Base-by-base conservation (phyloP, 2,113 vertebrate genomes). In the Pithys albifrons region DNA sequence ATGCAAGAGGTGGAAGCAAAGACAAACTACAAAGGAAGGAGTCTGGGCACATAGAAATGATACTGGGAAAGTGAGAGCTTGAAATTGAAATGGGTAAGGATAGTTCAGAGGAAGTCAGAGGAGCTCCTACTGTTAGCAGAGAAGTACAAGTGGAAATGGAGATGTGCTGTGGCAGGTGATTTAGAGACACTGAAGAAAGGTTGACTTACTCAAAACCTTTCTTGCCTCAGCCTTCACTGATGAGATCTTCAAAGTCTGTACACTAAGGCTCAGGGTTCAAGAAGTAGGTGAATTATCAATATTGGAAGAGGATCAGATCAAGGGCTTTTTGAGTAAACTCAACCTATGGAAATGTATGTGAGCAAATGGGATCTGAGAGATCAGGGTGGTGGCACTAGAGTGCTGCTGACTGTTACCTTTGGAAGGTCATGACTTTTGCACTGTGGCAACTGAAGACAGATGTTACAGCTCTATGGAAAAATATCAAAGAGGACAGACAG, bases 371-470 rank as follows among this genome's bases (percentile, higher is more conserved):
- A 27, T 59, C 14, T 37, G 69, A 45, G 57, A 80, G 59, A 46
- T 35, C 48, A 69, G 66, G 65, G 35, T 31, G 80, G 18, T 69
- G 66, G 76, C 27, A 5, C 51, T 64, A 33, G 52, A 49, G 54
- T 27, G 49, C 67, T 89, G 72, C 41, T 67, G 51, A 35, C 57
- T 73, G 33, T 10, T 33, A 19, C 29, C 66, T 74, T 55, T 39
- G 66, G 14, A 19, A 82, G 45, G 45, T 67, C 33, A 9, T 3
- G 25, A 29, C 73, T 75, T 49, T 37, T 46, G 76, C 51, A 22
- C 16, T 0, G 0, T 1, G 39, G 37, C 52, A 71, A 67, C 31
- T 57, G 46, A 66, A 45, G 41, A 9, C 54, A 82, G 29, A 13
- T 62, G 39, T 62, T 54, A 19, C 37, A 74, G 9, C 41, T 37